Evolutionary conservation across 2,113 vertebrate species (phyloP).

Genomic region (Pongo abelii): DNA sequence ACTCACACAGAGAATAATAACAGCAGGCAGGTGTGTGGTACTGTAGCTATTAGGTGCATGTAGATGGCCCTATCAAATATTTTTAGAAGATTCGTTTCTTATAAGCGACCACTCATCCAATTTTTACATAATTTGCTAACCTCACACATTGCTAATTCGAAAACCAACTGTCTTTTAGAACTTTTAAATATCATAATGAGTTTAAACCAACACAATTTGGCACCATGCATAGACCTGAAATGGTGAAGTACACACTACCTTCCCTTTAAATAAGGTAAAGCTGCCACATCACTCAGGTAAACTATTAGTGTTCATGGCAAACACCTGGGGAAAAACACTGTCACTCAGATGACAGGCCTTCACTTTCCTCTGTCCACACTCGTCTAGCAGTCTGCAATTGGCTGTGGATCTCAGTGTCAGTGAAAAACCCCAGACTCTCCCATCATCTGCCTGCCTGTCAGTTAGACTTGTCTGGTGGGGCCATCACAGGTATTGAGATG

Average conservation of each 20-base stretch:
- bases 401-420: background rate
- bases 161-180: background rate
- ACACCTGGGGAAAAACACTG: background rate
- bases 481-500: background rate
- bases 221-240: background rate
- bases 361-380: background rate
- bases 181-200: background rate
- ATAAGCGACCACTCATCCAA: background rate
- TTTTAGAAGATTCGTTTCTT: background rate
- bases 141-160: background rate
- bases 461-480: background rate
- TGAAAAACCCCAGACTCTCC: background rate
- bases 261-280: background rate
- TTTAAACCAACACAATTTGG: background rate
- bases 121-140: background rate
- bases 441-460: background rate
- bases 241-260: background rate
- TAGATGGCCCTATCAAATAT: too few relatives aligned
- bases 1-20: background rate
- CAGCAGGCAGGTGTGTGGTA: background rate
- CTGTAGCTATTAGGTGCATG: rapidly evolving
- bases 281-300: background rate
- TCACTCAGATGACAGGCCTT: background rate
- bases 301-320: background rate
- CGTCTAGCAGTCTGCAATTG: background rate